Base-by-base conservation (phyloP, 1,140 invertebrate species). In the Bombus sibiricus region DNA sequence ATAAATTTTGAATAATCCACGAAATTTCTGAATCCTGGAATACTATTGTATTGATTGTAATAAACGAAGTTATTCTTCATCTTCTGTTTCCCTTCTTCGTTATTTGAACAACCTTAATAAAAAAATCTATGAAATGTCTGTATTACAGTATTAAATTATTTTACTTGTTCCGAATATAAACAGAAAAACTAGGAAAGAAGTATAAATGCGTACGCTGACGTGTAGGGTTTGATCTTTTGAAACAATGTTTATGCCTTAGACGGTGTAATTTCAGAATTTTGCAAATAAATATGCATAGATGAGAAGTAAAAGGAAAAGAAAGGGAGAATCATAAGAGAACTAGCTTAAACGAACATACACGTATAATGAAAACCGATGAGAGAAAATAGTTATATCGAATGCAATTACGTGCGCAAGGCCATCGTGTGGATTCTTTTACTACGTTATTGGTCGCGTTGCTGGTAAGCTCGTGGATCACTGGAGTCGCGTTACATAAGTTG, bases 21-120 rank as follows among this genome's bases (percentile, higher is more conserved):
- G 3, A 79, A 43, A 71, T 85, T 39, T 72, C 57, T 34, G 28
- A 80, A 62, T 22, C 25, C 18, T 47, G 25, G 47, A 79, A 72
- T 72, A 77, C 77, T 72, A 80, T 69, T 85, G 77, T 85, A 85
- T 64, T 32, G 32, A 85, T 77, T 80, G 72, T 41, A 85, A 85
- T 80, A 85, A 85, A 84, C 47, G 43, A 79, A 85, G 77, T 85
- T 79, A 85, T 85, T 85, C 83, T 79, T 84, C 82, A 83, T 53
- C n/a, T 6, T 4, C 2, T 6, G 4, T 10, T 64, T n/a, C 43
- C 28, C 28, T 62, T 28, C 13, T 68, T 37, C 22, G 22, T 37
- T 37, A 57, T 43, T 32, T 9, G n/a, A 1, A 37, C 34, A 28
- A 18, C 53, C 13, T 34, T n/a, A 10, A 39, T 37, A 10, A 5